Conservation (phyloP, 1,140 invertebrate genomes). For the Tetramorium parvispinum region DNA sequence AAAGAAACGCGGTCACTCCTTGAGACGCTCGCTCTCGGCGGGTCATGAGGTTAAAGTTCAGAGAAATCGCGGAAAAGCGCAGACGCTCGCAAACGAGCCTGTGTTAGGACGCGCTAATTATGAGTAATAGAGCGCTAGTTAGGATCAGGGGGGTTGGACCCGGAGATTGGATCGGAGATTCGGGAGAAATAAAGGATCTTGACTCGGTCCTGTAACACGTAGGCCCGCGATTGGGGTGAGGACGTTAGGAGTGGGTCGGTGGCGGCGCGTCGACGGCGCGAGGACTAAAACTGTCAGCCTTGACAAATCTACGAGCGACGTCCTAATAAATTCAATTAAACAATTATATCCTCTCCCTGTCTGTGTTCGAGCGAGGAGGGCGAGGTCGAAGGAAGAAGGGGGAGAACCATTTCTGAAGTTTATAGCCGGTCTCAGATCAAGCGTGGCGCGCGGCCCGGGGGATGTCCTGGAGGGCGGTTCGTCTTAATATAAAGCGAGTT, state of each 20-base stretch:
- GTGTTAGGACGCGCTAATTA: conserved; percentile 30
- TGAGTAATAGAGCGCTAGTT: conserved; percentile 58
- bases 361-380: neutral
- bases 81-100: conserved; percentile 24
- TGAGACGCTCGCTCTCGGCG: conserved; percentile 1
- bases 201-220: conserved; percentile 24
- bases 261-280: conserved; percentile 40
- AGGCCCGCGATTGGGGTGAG: conserved; percentile 44
- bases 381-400: conserved; percentile 47
- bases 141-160: neutral
- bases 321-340: conserved; percentile 85
- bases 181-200: conserved; percentile 45
- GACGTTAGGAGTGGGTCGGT: conserved; percentile 3
- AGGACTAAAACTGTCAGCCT: conserved; percentile 71
- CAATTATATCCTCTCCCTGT: conserved; percentile 77
- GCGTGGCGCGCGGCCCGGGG: conserved; percentile 58
- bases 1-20: conserved; percentile 11
- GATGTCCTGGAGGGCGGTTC: conserved; percentile 76
- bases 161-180: neutral
- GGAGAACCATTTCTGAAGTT: conserved; percentile 80
- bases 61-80: neutral
- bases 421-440: conserved; percentile 82
- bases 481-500: conserved; percentile 85
- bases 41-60: conserved; percentile 53
- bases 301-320: conserved; percentile 76